phyloP scores from a whole-genome alignment of 2,797 vertebrate genomes.

The Aphelocoma californica region DNA sequence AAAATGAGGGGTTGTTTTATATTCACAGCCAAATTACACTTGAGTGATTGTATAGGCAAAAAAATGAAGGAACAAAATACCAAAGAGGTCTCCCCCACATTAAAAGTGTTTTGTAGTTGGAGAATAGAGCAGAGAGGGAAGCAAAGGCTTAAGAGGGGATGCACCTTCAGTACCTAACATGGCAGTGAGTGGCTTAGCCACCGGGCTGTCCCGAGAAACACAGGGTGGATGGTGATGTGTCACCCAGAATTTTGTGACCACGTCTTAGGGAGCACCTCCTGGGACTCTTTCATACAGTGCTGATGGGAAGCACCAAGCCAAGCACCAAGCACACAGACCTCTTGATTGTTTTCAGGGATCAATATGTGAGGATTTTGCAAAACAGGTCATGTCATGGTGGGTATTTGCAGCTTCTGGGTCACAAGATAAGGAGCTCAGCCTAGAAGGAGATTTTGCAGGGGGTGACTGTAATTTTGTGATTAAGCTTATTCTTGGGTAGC shows the following conservation, averaged over 20 bases:
- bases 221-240: accelerated
- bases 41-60: neutral
- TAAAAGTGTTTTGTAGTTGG: neutral
- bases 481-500: constrained; percentile 21
- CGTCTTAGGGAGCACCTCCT: neutral
- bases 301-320: neutral
- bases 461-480: constrained; percentile 19
- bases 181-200: neutral
- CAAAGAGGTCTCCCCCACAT: neutral
- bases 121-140: neutral
- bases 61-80: neutral
- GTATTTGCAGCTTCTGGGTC: neutral
- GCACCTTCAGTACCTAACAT: neutral
- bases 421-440: constrained; percentile 37
- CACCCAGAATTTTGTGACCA: neutral
- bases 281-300: too few species aligned
- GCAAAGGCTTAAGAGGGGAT: neutral
- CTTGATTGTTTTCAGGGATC: neutral
- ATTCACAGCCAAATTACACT: neutral
- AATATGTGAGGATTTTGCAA: neutral
- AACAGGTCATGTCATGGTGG: neutral
- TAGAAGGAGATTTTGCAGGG: neutral
- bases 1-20: neutral
- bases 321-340: neutral
- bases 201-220: accelerated